Percentiles rank a stretch among this genome's conserved stretches.
These are phyloP conservation scores for Elgaria multicarinata DNA, from an alignment of 2,113 vertebrate species.

Conservation along the genomic window DNA sequence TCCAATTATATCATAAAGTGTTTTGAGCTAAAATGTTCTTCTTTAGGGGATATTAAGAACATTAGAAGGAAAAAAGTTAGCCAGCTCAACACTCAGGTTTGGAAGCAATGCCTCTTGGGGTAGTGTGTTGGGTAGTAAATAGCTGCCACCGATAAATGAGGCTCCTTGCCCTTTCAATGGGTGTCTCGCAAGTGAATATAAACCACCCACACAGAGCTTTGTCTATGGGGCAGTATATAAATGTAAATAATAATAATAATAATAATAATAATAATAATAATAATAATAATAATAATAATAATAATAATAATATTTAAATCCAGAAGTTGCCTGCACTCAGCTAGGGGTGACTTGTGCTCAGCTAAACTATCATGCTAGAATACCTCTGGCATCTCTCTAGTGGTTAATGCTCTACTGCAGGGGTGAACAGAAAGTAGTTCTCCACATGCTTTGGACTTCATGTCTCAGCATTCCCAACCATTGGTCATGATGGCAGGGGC, in stretches of 20 bases:
- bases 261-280: too few relatives aligned
- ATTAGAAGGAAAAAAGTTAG: not conserved
- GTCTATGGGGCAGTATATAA: too few relatives aligned
- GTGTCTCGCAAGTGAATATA: too few relatives aligned
- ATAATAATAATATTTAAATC: too few relatives aligned
- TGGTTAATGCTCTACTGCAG: not conserved
- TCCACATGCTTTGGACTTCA: not conserved
- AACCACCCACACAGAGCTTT: too few relatives aligned
- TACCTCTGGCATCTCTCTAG: too few relatives aligned
- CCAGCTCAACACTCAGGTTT: not conserved
- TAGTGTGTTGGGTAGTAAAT: not conserved
- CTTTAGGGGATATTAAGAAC: not conserved
- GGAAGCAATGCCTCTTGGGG: not conserved
- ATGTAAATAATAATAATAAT: too few relatives aligned
- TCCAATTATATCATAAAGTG: not conserved
- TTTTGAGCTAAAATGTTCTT: not conserved
- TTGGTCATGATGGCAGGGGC: not conserved
- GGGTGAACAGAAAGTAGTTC: not conserved
- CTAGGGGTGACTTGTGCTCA: too few relatives aligned
- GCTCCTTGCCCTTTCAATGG: not conserved
- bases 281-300: too few relatives aligned
- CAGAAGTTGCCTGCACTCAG: too few relatives aligned
- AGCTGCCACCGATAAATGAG: not conserved
- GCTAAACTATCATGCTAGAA: too few relatives aligned
- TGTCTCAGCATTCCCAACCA: not conserved